These are phyloP conservation scores for Columba livia DNA, from an alignment of 2,113 vertebrate species.

Conservation along the genomic window DNA sequence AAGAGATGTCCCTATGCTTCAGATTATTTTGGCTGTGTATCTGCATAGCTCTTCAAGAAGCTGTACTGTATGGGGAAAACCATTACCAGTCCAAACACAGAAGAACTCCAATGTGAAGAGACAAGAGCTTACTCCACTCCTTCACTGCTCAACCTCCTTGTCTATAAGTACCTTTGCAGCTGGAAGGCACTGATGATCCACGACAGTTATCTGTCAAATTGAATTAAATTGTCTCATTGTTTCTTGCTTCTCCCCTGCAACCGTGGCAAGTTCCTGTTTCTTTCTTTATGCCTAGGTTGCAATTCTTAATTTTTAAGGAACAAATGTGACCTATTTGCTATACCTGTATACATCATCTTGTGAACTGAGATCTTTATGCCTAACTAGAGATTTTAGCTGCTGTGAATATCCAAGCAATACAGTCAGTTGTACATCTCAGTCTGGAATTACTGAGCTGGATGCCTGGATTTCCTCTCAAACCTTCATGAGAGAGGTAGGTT, in stretches of 20 bases:
- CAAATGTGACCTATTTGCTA: not conserved
- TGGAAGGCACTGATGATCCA: not conserved
- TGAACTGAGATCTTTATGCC: not conserved
- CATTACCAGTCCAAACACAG: not conserved
- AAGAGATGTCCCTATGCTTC: constrained; percentile 27
- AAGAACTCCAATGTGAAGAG: not conserved
- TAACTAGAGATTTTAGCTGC: not conserved
- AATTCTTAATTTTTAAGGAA: not conserved
- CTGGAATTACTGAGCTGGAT: not conserved
- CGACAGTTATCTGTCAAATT: not conserved
- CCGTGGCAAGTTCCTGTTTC: not conserved
- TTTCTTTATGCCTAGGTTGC: not conserved
- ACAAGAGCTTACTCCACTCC: not conserved
- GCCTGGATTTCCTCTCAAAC: not conserved
- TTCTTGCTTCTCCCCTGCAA: not conserved
- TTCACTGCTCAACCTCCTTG: not conserved
- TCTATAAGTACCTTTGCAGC: not conserved
- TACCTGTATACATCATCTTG: not conserved
- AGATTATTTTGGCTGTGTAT: constrained; percentile 8
- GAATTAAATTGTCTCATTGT: not conserved
- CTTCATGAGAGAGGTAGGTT: not conserved
- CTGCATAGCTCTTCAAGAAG: constrained; percentile 33
- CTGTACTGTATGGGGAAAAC: not conserved
- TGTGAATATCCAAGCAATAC: not conserved
- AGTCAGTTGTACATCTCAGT: not conserved